phyloP scores from a whole-genome alignment of 2,113 vertebrate genomes.

The Corythoichthys intestinalis region DNA sequence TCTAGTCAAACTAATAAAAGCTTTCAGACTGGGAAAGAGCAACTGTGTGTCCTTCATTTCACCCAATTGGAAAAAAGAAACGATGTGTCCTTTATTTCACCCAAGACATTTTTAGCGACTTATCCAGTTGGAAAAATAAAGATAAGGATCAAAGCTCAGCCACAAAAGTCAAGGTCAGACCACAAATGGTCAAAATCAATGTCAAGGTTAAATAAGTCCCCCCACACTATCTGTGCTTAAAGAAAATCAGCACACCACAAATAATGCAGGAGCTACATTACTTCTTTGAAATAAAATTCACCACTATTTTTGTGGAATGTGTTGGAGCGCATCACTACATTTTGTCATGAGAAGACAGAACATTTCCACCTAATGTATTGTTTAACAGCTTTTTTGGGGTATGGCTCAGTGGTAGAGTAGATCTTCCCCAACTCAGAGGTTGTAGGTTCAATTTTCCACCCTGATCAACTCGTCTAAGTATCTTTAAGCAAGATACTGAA shows the following conservation, averaged over 20 bases:
- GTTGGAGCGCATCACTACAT: neutral
- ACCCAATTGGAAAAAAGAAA: neutral
- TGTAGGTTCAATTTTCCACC: too few relatives aligned
- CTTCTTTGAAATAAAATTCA: too few relatives aligned
- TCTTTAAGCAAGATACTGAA: too few relatives aligned
- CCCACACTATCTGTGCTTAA: neutral
- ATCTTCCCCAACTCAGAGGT: too few relatives aligned
- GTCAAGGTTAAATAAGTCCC: neutral
- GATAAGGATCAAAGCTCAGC: neutral
- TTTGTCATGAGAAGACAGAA: neutral
- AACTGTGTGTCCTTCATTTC: constrained; percentile 2
- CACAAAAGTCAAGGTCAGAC: constrained; percentile 1
- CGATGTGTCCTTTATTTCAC: too few relatives aligned
- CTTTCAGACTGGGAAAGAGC: neutral
- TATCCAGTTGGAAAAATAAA: neutral
- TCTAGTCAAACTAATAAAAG: too few relatives aligned
- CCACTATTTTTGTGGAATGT: neutral
- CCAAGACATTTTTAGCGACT: neutral
- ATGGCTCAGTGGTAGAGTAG: too few relatives aligned
- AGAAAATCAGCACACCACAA: neutral
- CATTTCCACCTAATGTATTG: neutral
- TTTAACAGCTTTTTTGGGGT: neutral
- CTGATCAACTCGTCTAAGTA: too few relatives aligned
- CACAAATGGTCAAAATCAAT: constrained; percentile 2
- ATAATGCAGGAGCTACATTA: neutral